Evolutionary conservation across 2,113 vertebrate species (phyloP).

Genomic region (Hyla sarda): DNA sequence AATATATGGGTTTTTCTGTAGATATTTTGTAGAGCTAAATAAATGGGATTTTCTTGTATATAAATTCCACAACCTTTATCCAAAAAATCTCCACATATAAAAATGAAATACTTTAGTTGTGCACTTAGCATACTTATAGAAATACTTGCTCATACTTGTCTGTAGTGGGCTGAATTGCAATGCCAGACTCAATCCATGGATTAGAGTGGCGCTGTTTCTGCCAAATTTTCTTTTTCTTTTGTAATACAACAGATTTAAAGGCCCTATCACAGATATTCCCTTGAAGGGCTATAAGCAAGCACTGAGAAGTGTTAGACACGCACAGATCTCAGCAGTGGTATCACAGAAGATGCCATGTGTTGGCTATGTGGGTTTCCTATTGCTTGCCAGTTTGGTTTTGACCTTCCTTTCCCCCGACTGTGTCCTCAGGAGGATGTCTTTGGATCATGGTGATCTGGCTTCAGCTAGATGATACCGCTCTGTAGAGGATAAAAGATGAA

Average conservation of each 20-base stretch:
- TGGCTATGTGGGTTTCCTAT: neutral
- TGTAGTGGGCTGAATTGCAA: too few relatives aligned
- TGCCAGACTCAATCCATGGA: neutral
- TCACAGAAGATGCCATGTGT: neutral
- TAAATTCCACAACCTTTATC: too few relatives aligned
- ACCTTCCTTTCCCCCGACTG: neutral
- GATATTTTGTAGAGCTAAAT: too few relatives aligned
- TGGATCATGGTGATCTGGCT: slow-evolving; percentile 2
- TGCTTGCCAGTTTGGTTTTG: neutral
- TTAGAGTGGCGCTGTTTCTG: neutral
- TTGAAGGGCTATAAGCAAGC: neutral
- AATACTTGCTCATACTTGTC: too few relatives aligned
- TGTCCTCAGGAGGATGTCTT: slow-evolving; percentile 13
- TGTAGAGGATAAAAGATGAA: slow-evolving; percentile 6
- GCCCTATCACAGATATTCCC: neutral
- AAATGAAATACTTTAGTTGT: too few relatives aligned
- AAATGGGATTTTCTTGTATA: too few relatives aligned
- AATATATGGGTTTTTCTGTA: too few relatives aligned
- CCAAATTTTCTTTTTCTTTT: neutral
- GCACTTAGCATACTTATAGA: too few relatives aligned
- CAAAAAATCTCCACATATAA: too few relatives aligned
- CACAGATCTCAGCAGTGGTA: neutral
- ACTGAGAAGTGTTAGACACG: neutral
- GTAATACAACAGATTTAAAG: neutral
- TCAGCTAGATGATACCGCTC: slow-evolving; percentile 11